Evolutionary conservation across 2,888 invertebrate species (phyloP), one percentile per base, ranked within the genome.

Genomic region (Horisme vitalbata): DNA sequence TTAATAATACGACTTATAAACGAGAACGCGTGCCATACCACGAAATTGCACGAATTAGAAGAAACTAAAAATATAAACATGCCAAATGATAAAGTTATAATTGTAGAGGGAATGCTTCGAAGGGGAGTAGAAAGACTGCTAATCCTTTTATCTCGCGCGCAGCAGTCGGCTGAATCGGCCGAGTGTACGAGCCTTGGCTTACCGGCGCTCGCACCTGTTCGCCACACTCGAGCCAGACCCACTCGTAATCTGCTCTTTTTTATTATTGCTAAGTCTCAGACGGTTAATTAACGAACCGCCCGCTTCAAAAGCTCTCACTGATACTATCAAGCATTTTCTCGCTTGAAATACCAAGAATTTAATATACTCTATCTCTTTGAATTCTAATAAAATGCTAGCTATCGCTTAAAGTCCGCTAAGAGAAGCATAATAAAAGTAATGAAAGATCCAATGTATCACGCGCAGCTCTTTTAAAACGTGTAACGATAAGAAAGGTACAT

Each of bases 401-500:
- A 31, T 20, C 18, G 24, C 20, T 26, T 31, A 31, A 4, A 34
- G 24, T 34, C 33, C 20, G 9, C 23, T 27, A 9, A 32, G 15
- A 10, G 13, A 2, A 10, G 23, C 36, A 37, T 15, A 20, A 35
- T 34, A 50, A 15, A 41, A 41, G 35, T 37, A 57, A 48, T 43
- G 27, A 41, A 44, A 50, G 35, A 23, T 15, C 21, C 45, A 55
- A 59, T 54, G 52, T 54, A 72, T 73, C 65, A 75, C 68, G 77
- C 79, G 73, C 73, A 80, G 80, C 77, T 69, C 59, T 74, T 75
- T 75, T 82, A 83, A 84, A 87, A 87, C 84, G 79, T 78, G 74
- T 68, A 59, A 73, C 83, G 88, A 88, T 86, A 86, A 88, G 85
- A 82, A 83, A 81, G 79, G 83, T 86, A 88, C 89, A 89, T 90